A percentile compares a stretch with the other conserved stretches of the same genome.
These are phyloP conservation scores for Poliocrania exsul DNA, from an alignment of 2,797 vertebrate species.

Conservation along the genomic window DNA sequence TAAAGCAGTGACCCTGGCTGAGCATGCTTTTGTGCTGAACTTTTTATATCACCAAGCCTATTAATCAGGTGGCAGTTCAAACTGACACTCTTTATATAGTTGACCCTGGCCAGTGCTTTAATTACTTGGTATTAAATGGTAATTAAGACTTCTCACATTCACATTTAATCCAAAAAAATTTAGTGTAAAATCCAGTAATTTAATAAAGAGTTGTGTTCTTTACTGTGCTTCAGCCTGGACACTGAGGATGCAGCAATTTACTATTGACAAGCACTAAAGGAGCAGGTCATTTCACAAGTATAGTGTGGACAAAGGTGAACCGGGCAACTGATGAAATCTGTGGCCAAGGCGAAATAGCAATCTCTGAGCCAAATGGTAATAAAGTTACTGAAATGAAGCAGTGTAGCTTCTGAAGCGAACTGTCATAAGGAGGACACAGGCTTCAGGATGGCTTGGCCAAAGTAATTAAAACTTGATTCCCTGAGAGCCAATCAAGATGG, in stretches of 20 bases:
- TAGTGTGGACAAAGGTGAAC: constrained; percentile 94
- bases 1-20: constrained; percentile 75
- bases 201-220: constrained; percentile 80
- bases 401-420: constrained; percentile 87
- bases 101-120: constrained; percentile 68
- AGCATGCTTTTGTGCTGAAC: constrained; percentile 60
- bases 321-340: constrained; percentile 97
- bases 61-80: constrained; percentile 77
- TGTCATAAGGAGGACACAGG: constrained; percentile 89
- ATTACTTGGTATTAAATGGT: constrained; percentile 82
- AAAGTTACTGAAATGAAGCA: constrained; percentile 96
- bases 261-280: constrained; percentile 90
- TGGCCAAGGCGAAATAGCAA: constrained; percentile 97
- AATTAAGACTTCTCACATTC: constrained; percentile 84
- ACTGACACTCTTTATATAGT: constrained; percentile 63
- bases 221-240: constrained; percentile 73
- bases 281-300: constrained; percentile 94
- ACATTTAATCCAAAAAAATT: constrained; percentile 74
- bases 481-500: constrained; percentile 25
- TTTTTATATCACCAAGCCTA: constrained; percentile 73
- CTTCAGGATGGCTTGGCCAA: constrained; percentile 79
- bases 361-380: constrained; percentile 94
- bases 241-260: constrained; percentile 83
- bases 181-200: constrained; percentile 77
- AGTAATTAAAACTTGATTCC: constrained; percentile 77